phyloP scores from a whole-genome alignment of 2,888 invertebrate species.

The Drosophila nigricruria region DNA sequence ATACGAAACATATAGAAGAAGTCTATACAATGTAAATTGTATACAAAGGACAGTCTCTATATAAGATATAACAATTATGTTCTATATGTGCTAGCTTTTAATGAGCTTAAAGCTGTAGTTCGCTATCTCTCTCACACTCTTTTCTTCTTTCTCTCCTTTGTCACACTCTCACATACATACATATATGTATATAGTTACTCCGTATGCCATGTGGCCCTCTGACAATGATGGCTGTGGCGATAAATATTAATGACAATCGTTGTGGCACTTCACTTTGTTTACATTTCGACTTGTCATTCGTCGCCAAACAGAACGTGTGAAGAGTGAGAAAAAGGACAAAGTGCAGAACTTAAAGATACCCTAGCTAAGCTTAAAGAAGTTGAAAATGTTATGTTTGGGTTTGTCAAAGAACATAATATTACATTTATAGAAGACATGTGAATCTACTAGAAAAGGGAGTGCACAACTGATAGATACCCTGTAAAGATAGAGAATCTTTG shows the following conservation, averaged over 20 bases:
- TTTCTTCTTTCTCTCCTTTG: slow-evolving; percentile 29
- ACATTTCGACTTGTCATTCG: slow-evolving; percentile 53
- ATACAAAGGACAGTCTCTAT: not conserved
- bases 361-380: not conserved
- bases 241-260: slow-evolving; percentile 72
- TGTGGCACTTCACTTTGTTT: slow-evolving; percentile 46
- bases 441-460: not conserved
- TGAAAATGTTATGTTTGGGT: not conserved
- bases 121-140: not conserved
- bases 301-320: slow-evolving; percentile 7
- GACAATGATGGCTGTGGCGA: slow-evolving; percentile 53
- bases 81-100: slow-evolving; percentile 28
- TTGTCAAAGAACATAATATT: not conserved
- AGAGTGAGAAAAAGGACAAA: not conserved
- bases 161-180: slow-evolving; percentile 20
- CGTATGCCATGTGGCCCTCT: slow-evolving; percentile 48
- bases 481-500: not conserved
- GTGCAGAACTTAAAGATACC: not conserved
- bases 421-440: not conserved
- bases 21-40: slow-evolving; percentile 15
- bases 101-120: slow-evolving; percentile 39
- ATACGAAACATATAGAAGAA: slow-evolving; percentile 10
- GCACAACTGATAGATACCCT: not conserved
- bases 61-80: slow-evolving; percentile 13
- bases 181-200: slow-evolving; percentile 9